Evolutionary conservation across 2,888 invertebrate genomes (phyloP).

Genomic region (Disparrhopalites patrizii): DNA sequence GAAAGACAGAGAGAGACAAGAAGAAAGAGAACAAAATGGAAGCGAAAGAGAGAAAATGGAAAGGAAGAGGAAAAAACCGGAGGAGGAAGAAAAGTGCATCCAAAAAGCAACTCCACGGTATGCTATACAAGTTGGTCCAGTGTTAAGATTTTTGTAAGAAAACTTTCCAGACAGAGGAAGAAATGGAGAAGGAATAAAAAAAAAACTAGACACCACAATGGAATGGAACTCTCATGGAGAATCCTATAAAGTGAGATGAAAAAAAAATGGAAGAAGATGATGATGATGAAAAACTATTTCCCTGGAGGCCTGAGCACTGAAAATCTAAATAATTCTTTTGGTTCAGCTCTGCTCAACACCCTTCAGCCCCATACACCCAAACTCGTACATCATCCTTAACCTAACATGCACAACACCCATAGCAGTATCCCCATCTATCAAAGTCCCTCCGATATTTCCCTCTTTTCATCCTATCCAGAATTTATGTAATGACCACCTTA

Average conservation of each 20-base stretch:
- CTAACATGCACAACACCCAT: conserved; percentile 23
- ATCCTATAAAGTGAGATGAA: not conserved
- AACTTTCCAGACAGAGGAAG: too few species aligned
- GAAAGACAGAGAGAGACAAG: too few species aligned
- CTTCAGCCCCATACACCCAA: too few species aligned
- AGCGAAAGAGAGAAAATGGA: not conserved
- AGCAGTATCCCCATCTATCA: conserved; percentile 6
- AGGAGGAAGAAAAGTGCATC: too few species aligned
- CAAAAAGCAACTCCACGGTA: too few species aligned
- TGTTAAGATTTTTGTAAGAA: too few species aligned
- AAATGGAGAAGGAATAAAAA: too few species aligned
- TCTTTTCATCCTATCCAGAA: not conserved
- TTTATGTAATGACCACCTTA: not conserved
- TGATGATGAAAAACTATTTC: conserved; percentile 30
- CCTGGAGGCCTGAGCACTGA: conserved; percentile 21
- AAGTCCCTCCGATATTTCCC: not conserved
- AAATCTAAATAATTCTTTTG: conserved; percentile 34
- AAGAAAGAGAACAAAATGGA: too few species aligned
- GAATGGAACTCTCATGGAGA: not conserved
- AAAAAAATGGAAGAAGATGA: conserved; percentile 15
- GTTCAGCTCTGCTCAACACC: conserved; percentile 32
- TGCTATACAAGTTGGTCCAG: too few species aligned
- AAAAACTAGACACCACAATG: not conserved
- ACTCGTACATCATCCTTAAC: too few species aligned
- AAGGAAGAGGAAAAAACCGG: not conserved